Evolutionary conservation across 2,888 invertebrate species (phyloP).

Genomic region (Aspidiotus rigidus): DNA sequence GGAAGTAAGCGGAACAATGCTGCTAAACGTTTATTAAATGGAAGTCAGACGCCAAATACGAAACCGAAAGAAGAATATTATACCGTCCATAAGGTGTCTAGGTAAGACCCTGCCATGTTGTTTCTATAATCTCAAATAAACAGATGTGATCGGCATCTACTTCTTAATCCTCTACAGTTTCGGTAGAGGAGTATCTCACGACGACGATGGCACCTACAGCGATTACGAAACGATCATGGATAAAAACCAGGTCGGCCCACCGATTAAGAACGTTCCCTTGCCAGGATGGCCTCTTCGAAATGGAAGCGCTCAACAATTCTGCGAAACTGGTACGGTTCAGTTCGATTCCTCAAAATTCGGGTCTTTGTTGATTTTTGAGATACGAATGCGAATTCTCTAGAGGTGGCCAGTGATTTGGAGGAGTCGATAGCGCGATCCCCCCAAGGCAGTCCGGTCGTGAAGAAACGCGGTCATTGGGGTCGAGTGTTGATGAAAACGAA

Average conservation of each 20-base stretch:
- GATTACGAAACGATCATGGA: constrained; percentile 32
- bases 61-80: constrained; percentile 31
- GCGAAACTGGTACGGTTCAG: too few relatives aligned
- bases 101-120: constrained; percentile 23
- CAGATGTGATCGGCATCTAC: too few relatives aligned
- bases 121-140: neutral
- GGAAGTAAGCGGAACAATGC: constrained; percentile 27
- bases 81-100: constrained; percentile 36
- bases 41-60: constrained; percentile 6
- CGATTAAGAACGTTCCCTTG: neutral
- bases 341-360: too few relatives aligned
- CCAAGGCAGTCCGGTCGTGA: constrained; percentile 32
- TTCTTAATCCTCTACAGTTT: constrained; percentile 35
- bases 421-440: constrained; percentile 14
- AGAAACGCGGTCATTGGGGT: constrained; percentile 35
- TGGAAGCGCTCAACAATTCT: too few relatives aligned
- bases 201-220: constrained; percentile 35
- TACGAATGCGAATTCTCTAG: neutral
- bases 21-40: constrained; percentile 30
- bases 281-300: too few relatives aligned
- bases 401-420: constrained; percentile 27
- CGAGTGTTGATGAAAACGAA: constrained; percentile 35
- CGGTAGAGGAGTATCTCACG: constrained; percentile 35
- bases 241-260: constrained; percentile 11
- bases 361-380: neutral